Percentiles rank a stretch among this genome's conserved stretches.
Conservation (phyloP, 2,797 vertebrate genomes). For the Dallia pectoralis region DNA sequence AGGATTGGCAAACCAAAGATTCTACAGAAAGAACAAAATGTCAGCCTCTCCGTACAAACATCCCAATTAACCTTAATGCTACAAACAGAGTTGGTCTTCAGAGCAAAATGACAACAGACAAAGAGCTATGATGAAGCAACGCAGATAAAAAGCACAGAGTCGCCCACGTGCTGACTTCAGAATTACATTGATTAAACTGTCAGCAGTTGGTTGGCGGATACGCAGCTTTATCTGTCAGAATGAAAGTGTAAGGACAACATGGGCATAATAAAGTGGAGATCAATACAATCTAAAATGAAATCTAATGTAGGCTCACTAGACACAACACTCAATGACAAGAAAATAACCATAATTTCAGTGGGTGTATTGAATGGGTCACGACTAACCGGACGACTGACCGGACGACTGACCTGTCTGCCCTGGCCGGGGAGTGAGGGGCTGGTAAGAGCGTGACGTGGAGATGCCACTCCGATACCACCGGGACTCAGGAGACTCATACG, state of each 20-base stretch:
- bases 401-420: constrained; percentile 85
- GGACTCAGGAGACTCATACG: constrained; percentile 85
- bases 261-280: not conserved
- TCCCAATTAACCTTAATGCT: constrained; percentile 20
- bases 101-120: constrained; percentile 27
- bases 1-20: constrained; percentile 92
- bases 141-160: constrained; percentile 22
- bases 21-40: constrained; percentile 68
- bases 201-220: constrained; percentile 5
- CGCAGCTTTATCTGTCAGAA: constrained; percentile 20
- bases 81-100: constrained; percentile 15
- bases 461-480: constrained; percentile 80
- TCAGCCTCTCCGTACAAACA: constrained; percentile 34
- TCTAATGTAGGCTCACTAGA: not conserved
- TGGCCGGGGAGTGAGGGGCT: constrained; percentile 81
- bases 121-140: constrained; percentile 22
- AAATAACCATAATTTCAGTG: not conserved
- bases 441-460: constrained; percentile 85
- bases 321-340: not conserved
- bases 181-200: constrained; percentile 28
- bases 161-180: constrained; percentile 8
- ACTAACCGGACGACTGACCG: too few relatives aligned
- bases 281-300: not conserved
- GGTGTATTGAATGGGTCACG: not conserved
- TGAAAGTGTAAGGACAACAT: not conserved